Evolutionary conservation across 2,888 invertebrate species (phyloP).

Genomic region (Odontomyia ornata): DNA sequence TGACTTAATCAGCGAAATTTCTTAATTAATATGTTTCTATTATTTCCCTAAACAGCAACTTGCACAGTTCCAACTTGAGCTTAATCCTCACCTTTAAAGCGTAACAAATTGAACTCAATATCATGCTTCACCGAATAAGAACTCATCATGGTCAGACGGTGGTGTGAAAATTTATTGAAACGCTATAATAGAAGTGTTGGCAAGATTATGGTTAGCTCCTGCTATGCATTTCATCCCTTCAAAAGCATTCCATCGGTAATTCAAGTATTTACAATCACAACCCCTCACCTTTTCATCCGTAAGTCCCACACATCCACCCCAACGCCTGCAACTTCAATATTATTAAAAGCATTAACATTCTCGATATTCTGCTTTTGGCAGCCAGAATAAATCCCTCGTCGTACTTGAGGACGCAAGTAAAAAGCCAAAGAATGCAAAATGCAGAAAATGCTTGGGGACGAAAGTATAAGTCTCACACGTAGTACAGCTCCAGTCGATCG

Average conservation of each 20-base stretch:
- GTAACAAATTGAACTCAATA: slow-evolving; percentile 11
- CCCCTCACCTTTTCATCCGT: background rate
- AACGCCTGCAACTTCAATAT: background rate
- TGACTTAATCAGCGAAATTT: no score
- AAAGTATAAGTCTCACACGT: no score
- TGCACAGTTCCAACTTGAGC: no score
- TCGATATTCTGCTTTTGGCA: slow-evolving; percentile 11
- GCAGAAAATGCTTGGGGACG: background rate
- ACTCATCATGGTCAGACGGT: slow-evolving; percentile 22
- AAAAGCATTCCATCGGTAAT: background rate
- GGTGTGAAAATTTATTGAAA: slow-evolving; percentile 17
- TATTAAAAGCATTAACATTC: background rate
- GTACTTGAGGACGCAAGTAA: background rate
- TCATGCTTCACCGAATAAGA: background rate
- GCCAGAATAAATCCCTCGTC: background rate
- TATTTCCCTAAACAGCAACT: no score
- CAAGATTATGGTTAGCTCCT: background rate
- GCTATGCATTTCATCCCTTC: background rate
- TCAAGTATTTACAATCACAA: background rate
- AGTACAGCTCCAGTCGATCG: background rate
- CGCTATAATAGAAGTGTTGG: background rate
- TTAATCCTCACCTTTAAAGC: no score
- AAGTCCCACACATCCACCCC: background rate
- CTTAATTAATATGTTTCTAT: no score
- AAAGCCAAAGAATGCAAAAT: background rate